Conservation (phyloP, 2,113 vertebrate species). For the Perognathus longimembris region DNA sequence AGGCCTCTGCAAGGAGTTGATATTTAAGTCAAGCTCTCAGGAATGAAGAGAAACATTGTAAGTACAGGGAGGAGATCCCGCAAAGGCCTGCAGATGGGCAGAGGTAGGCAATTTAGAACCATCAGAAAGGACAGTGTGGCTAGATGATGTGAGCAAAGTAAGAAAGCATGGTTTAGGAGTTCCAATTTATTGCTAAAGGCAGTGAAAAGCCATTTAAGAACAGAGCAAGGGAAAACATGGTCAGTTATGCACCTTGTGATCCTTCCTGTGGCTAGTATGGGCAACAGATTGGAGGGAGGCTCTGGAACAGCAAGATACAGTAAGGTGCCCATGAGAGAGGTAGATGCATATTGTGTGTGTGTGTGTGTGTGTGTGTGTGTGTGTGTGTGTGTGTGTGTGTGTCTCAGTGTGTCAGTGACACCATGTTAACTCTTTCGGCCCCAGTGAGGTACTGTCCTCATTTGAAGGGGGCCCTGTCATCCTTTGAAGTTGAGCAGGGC, state of each 20-base stretch:
- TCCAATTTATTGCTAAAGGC: background rate
- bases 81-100: background rate
- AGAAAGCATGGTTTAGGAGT: background rate
- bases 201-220: too few species aligned
- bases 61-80: background rate
- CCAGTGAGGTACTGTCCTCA: rapidly evolving
- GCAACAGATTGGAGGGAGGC: background rate
- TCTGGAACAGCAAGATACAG: background rate
- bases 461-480: too few species aligned
- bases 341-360: too few species aligned
- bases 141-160: rapidly evolving
- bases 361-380: too few species aligned
- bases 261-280: background rate
- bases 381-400: too few species aligned
- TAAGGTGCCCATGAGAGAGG: background rate
- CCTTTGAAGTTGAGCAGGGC: too few species aligned
- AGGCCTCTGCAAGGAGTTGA: background rate
- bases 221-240: background rate
- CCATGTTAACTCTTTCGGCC: background rate
- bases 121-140: background rate
- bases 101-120: background rate
- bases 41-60: background rate
- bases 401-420: too few species aligned
- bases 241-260: too few species aligned
- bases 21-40: background rate